Evolutionary conservation across 1,140 invertebrate genomes (phyloP), one percentile per base, ranked within the genome.

Genomic region (Hypsibius dujardini): DNA sequence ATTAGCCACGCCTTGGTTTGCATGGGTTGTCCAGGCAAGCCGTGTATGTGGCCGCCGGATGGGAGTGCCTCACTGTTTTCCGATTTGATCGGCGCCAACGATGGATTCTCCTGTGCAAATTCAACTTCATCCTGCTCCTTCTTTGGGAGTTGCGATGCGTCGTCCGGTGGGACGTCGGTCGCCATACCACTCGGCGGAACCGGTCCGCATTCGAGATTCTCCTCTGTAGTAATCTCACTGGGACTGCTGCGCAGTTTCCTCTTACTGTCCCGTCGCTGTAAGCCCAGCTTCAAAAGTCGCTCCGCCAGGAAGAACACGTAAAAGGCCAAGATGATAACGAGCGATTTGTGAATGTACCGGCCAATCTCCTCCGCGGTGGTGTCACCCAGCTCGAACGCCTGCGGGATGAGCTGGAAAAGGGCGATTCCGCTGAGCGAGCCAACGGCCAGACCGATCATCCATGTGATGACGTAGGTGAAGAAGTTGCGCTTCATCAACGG

Each of bases 391-490:
- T 67, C 62, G 3, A 15, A 15, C 12, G 62, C 85, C 78, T 86
- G 83, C 2, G 86, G 86, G 42, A 87, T 82, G 2, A 87, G 80
- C 74, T 86, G 84, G 72, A 87, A 84, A n/a, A 86, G 76, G 1
- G 84, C 82, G 70, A 83, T 85, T 2, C 84, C 84, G 40, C 82
- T 81, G 40, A 87, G 77, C 59, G 84, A 85, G 0, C 86, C 86
- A 42, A 86, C 84, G n/a, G 86, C 86, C 14, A 87, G 76, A n/a
- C 85, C 85, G 70, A 87, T 82, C 74, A 87, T 82, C 47, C 83
- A 79, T 46, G 83, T 83, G 73, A 87, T 79, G 1, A 86, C 74
- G 59, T 79, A 75, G 71, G 82, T 80, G 76, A 85, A 87, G 45
- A 80, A 78, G 1, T 76, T 76, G 72, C 83, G 83, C 45, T 82